Percentiles rank a stretch among this genome's conserved stretches.
Conservation (phyloP, 2,113 vertebrate species). For the Cephalopholis sonnerati region DNA sequence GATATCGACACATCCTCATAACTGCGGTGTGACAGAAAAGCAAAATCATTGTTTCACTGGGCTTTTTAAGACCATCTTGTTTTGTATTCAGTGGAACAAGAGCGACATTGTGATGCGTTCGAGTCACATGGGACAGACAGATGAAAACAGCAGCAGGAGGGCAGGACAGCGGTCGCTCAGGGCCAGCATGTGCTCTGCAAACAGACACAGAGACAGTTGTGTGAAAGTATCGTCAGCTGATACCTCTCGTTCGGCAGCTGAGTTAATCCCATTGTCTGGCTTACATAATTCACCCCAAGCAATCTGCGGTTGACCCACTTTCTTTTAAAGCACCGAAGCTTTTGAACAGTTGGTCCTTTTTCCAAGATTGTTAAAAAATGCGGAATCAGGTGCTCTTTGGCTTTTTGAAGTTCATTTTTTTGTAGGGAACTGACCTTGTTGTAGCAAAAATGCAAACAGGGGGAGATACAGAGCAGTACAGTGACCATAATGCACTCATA, state of each 20-base stretch:
- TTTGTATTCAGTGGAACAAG: conserved; percentile 35
- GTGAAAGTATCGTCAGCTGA: conserved; percentile 79
- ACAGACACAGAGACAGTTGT: conserved; percentile 70
- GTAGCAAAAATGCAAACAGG: background rate
- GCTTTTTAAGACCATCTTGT: background rate
- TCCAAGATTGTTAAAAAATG: background rate
- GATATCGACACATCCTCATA: conserved; percentile 20
- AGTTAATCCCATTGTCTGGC: conserved; percentile 82
- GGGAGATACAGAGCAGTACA: background rate
- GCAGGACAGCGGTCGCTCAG: conserved; percentile 36
- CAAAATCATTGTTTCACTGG: conserved; percentile 8
- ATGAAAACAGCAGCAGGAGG: conserved; percentile 46
- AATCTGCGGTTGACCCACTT: conserved; percentile 82
- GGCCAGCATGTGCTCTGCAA: conserved; percentile 51
- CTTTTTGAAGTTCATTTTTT: background rate
- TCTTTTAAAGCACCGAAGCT: conserved; percentile 40
- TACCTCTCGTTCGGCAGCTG: conserved; percentile 60
- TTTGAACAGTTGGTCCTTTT: conserved; percentile 38
- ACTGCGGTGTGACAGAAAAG: conserved; percentile 9
- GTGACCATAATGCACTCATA: background rate
- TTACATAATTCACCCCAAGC: conserved; percentile 80
- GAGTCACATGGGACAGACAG: conserved; percentile 48
- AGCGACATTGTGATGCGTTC: conserved; percentile 17
- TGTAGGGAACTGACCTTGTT: conserved; percentile 3
- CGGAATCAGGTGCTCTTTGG: conserved; percentile 17